phyloP scores from a whole-genome alignment of 2,113 vertebrate species.

The Brienomyrus longianalis region DNA sequence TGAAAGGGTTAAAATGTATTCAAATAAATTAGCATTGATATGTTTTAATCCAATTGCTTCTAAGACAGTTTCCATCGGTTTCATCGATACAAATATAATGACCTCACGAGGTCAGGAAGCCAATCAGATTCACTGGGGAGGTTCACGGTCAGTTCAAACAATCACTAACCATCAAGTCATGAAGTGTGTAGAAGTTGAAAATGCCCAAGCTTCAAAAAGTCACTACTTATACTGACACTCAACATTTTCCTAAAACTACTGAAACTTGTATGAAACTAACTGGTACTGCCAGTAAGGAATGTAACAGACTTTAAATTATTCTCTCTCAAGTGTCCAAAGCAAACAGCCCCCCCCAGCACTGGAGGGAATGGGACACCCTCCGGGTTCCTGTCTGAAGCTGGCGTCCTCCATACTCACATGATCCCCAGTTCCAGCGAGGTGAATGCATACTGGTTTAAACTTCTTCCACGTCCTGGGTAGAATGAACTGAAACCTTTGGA shows the following conservation, averaged over 20 bases:
- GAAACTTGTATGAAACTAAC: neutral
- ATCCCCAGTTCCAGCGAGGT: conserved; percentile 65
- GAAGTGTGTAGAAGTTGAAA: neutral
- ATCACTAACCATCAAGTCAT: neutral
- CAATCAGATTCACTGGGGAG: neutral
- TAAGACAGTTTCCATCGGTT: too few relatives aligned
- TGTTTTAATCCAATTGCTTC: too few relatives aligned
- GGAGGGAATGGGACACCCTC: neutral
- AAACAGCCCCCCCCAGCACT: neutral
- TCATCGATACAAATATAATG: neutral
- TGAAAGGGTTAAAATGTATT: too few relatives aligned
- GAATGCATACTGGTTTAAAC: conserved; percentile 83
- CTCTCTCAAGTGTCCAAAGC: neutral
- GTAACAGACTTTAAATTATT: neutral
- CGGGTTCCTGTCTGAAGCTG: neutral
- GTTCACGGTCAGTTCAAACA: neutral
- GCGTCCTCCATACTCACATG: conserved; percentile 68
- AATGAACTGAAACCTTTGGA: conserved; percentile 39
- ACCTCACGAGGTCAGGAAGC: neutral
- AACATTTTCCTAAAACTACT: neutral
- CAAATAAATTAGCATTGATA: too few relatives aligned
- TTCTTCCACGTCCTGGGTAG: conserved; percentile 84
- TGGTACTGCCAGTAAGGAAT: neutral
- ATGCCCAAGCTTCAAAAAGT: neutral
- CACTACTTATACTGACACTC: neutral